A percentile compares a stretch with the other conserved stretches of the same genome.
These are phyloP conservation scores for Spizaetus ornatus DNA, from an alignment of 2,113 vertebrate species.

Conservation along the genomic window DNA sequence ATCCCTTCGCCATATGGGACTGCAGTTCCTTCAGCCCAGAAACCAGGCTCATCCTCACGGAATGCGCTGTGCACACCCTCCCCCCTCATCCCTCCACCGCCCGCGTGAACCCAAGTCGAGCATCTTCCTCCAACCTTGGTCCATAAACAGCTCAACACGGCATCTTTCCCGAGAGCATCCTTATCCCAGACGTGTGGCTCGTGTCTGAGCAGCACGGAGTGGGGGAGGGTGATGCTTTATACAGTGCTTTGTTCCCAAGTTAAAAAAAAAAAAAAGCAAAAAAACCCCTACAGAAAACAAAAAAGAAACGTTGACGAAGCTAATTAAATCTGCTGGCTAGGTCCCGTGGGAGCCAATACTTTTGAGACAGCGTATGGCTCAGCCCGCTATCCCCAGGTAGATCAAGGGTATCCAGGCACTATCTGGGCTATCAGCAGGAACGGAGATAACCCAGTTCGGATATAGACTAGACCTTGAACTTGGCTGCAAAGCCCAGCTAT, in stretches of 20 bases:
- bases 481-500: conserved; percentile 6
- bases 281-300: background rate
- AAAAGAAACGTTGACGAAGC: background rate
- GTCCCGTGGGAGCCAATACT: background rate
- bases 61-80: rapidly evolving
- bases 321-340: conserved; percentile 20
- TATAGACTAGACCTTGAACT: conserved; percentile 45
- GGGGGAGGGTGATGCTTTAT: background rate
- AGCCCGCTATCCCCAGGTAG: background rate
- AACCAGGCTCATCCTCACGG: background rate
- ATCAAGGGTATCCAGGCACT: conserved; percentile 27
- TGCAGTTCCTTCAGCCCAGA: background rate
- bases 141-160: rapidly evolving
- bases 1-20: background rate
- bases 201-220: background rate
- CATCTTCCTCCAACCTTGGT: background rate
- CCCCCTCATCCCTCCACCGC: background rate
- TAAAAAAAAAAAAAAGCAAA: background rate
- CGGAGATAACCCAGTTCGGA: conserved; percentile 32
- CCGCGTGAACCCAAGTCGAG: background rate
- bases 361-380: background rate
- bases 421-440: conserved; percentile 49
- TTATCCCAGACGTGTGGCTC: background rate
- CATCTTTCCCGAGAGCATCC: background rate
- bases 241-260: background rate